Evolutionary conservation across 1,140 invertebrate genomes (phyloP), one percentile per base, ranked within the genome.

Genomic region (Penaeus indicus): DNA sequence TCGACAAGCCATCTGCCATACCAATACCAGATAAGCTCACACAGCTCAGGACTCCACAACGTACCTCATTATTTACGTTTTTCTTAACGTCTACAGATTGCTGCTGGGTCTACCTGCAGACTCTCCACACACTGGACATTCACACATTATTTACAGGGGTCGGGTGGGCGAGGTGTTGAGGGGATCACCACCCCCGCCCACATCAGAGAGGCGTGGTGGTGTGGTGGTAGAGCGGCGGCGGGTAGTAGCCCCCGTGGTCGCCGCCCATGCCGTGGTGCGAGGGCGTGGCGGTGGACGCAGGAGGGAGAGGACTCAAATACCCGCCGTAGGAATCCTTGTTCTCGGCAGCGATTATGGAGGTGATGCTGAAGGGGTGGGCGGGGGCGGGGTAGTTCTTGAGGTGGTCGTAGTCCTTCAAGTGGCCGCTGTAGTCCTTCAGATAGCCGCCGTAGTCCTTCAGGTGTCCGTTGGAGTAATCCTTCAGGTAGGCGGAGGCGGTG

Each of bases 281-380:
- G 60, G 72, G 84, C 72, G 89, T 62, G 75, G 91, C 80, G 27
- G 85, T 72, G 89, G 77, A 64, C 22, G 86, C 64, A 54, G 90
- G 86, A n/a, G 90, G 88, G 63, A 91, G 64, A 84, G 63, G 90
- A 81, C 90, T 79, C 87, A 90, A 54, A 63, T 90, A 86, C 1
- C 90, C 90, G 27, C 86, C 91, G 69, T 90, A 91, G 19, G 90
- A 75, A 32, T 90, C 91, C 42, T 86, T 84, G 32, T 89, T 87
- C 80, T 90, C 91, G n/a, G 86, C 88, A 67, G 89, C 82, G 11
- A 91, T 91, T 25, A 91, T 91, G 80, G 90, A 91, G 81, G 90
- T 91, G 85, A 91, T 91, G 88, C 87, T 89, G 86, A 91, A 91
- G 62, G 90, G 90, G 61, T 91, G 90, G 25, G 89, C 86, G 61